Conservation (phyloP, 2,113 vertebrate species). For the Speoplatyrhinus poulsoni region DNA sequence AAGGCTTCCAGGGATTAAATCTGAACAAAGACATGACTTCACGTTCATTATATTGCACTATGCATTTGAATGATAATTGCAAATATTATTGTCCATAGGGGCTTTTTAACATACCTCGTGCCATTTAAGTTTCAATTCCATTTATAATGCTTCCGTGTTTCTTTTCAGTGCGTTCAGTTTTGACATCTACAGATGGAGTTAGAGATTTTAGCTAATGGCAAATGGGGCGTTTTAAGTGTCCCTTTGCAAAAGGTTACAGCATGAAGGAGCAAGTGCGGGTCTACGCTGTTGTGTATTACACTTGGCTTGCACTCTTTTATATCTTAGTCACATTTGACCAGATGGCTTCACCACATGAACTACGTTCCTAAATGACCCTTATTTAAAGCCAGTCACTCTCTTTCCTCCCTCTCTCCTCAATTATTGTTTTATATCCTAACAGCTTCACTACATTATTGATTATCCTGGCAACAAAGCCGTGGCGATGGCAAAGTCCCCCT, state of each 20-base stretch:
- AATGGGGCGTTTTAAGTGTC: background rate
- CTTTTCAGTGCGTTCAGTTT: background rate
- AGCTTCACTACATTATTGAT: background rate
- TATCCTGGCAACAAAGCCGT: background rate
- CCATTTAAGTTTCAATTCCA: no score
- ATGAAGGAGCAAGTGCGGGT: background rate
- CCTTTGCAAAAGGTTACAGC: background rate
- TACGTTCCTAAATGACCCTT: constrained; percentile 43
- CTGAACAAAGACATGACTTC: no score
- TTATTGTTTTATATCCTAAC: background rate
- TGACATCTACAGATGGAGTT: no score
- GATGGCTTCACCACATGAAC: constrained; percentile 68
- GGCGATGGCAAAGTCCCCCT: no score
- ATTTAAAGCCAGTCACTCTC: constrained; percentile 44
- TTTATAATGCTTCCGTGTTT: background rate
- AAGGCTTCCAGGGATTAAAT: no score
- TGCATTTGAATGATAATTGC: no score
- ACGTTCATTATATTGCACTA: no score
- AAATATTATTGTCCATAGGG: no score
- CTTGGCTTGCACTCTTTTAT: constrained; percentile 18
- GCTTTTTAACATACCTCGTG: no score
- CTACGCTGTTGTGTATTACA: constrained; percentile 14
- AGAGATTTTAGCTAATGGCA: background rate
- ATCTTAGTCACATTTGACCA: constrained; percentile 26
- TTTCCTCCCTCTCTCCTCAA: background rate